phyloP scores from a whole-genome alignment of 2,888 invertebrate genomes.

The Tinea pellionella region DNA sequence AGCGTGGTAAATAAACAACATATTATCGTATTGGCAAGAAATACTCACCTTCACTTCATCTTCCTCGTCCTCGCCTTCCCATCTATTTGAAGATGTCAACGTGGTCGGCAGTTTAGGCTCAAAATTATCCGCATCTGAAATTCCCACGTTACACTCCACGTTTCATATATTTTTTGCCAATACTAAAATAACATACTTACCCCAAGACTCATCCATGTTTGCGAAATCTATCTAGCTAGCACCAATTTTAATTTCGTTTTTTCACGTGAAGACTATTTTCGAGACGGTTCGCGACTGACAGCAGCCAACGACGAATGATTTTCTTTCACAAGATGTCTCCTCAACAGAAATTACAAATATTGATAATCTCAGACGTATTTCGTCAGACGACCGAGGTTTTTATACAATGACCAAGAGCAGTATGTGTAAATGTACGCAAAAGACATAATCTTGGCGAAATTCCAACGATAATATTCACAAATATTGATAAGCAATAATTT shows the following conservation, averaged over 20 bases:
- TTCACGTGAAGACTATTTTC: constrained; percentile 39
- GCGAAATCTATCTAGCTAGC: constrained; percentile 40
- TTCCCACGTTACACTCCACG: constrained; percentile 32
- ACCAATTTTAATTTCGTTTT: constrained; percentile 54
- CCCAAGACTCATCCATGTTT: constrained; percentile 80
- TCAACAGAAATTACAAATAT: constrained; percentile 50
- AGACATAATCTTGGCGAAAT: constrained; percentile 65
- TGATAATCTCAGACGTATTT: constrained; percentile 50
- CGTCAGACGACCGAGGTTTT: constrained; percentile 63
- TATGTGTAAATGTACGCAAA: constrained; percentile 56
- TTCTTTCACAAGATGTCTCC: constrained; percentile 67
- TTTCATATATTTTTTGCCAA: constrained; percentile 20
- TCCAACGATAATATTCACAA: constrained; percentile 57
- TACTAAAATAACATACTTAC: constrained; percentile 46
- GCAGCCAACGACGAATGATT: constrained; percentile 1
- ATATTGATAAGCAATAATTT: constrained; percentile 62
- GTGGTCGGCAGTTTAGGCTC: constrained; percentile 74
- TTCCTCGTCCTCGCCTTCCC: constrained; percentile 91
- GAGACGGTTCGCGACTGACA: constrained; percentile 2
- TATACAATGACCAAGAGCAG: constrained; percentile 57
- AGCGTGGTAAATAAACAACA: not conserved
- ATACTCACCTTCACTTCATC: constrained; percentile 82
- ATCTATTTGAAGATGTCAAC: constrained; percentile 75
- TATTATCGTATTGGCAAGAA: constrained; percentile 37
- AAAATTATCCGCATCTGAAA: constrained; percentile 79